Base-by-base conservation (phyloP, 2,113 vertebrate species). In the Tetrax tetrax region DNA sequence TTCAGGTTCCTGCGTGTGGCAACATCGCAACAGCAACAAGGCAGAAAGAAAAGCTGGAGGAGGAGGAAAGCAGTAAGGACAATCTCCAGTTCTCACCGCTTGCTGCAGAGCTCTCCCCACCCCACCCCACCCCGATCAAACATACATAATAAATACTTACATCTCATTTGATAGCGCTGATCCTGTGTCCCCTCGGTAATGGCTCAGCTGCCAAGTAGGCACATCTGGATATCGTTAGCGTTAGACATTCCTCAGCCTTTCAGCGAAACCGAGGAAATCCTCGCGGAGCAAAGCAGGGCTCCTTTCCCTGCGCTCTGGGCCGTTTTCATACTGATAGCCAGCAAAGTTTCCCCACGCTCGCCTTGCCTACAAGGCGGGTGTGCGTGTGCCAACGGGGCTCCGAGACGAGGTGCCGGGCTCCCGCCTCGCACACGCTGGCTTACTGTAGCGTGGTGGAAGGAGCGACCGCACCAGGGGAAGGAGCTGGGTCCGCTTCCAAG, bases 161-260 rank as follows among this genome's bases (percentile, higher is more conserved):
- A 68, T 17, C 83, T 87, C 92, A 31, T 50, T 63, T 8, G 75
- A 65, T 70, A 86, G 65, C 50, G 53, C 77, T 4, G 72, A 31
- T 77, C 76, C 79, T 0, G 64, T 1, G 77, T 96, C 95, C 93
- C 90, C 65, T 90, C 85, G 33, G 85, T 71, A 8, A 14, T 1
- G 88, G 57, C 63, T 16, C 48, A 0, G 66, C 90, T 96, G 98
- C 97, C 97, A 96, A 95, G 93, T 0, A 43, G 96, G 80, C 96
- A 95, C 98, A 98, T 97, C 97, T 97, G 97, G 96, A 93, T 50
- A 2, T 13, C 0, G 59, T 98, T 95, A 98, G 79, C 0, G 24
- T n/a, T 6, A 64, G 90, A 81, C 97, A 95, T 97, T 85, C 95
- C 95, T 88, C 83, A 80, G 94, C 95, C 88, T 43, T 59, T 15